Evolutionary conservation across 2,888 invertebrate species (phyloP), one percentile per base, ranked within the genome.

Genomic region (Coleophora deauratella): DNA sequence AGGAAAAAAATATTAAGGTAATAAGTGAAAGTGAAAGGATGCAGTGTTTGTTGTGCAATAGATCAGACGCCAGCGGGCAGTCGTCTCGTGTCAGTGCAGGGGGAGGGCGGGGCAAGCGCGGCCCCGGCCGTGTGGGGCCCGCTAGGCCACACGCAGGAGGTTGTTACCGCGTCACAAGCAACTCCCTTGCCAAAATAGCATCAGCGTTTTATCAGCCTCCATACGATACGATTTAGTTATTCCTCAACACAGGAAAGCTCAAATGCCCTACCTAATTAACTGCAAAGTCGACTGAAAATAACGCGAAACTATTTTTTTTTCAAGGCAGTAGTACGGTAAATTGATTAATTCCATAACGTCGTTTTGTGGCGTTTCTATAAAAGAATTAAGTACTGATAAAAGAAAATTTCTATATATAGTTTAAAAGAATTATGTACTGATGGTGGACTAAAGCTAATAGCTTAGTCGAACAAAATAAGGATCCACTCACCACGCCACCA

Each of bases 81-180:
- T 74, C 78, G 77, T 81, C 79, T 81, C 67, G 72, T 77, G 71
- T 78, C 73, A 57, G 65, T 60, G 85, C 80, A 86, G 84, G 85
- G 86, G 85, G 81, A 84, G 85, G 86, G 86, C 85, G 84, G 86
- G 82, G 85, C 85, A 72, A 79, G 71, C 62, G 74, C 78, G 72
- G 82, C 75, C 78, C 81, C 80, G 71, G 76, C 78, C 77, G 84
- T 79, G 86, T 87, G 88, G 88, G 88, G 87, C 88, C 81, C 81
- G 78, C 63, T 81, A 81, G 80, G 82, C 82, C 84, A 79, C 81
- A 79, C 85, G 81, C 81, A 74, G 81, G 85, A 82, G 86, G 87
- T 88, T 88, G 88, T 87, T 88, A 88, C 88, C 84, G 79, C 78
- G 77, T 78, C 70, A 67, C 72, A 64, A 81, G 85, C 70, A 74